Base-by-base conservation (phyloP, 1,140 invertebrate species). In the Penaeus vannamei region DNA sequence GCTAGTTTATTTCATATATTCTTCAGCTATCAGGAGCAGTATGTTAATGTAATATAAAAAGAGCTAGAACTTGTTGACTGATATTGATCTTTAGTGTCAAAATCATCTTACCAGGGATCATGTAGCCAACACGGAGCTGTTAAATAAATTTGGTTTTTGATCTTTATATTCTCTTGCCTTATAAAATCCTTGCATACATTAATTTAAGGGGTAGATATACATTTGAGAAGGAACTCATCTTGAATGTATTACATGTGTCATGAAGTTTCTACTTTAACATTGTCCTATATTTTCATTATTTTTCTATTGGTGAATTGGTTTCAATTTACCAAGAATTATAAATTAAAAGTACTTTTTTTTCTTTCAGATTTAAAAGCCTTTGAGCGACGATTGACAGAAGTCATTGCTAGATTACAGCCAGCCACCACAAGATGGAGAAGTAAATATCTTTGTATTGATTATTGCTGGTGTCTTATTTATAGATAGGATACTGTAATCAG, bases 351-450 rank as follows among this genome's bases (percentile, higher is more conserved):
- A 60, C 85, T 91, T 91, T 4, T 91, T 93, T 93, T 92, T 93
- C 92, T 95, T 96, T 92, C 93, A 98, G 98, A 99, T 95, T 94
- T 99, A 90, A 99, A 99, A 94, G 98, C 98, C 60, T 99, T 99
- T 94, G 98, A 99, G 93, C 95, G 98, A 89, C 95, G 98, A 85
- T 94, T 99, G 4, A 99, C 98, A 14, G 98, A 99, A 95, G 97
- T 99, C n/a, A 98, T 99, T 93, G 95, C 96, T 91, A 97, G 97
- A 93, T 94, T 98, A 89, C 97, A 98, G 92, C 98, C 98, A 81
- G 95, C 97, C 80, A 98, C 98, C 85, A 95, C 96, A 90, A 95
- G 97, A 94, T 99, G 98, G 98, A 95, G 98, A 95, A 96, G 97
- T 98, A 93, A 92, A 92, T 92, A 29, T 14, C 36, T 72, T 36